Conservation (phyloP, 2,888 invertebrate genomes). For the Nudaria mundana region DNA sequence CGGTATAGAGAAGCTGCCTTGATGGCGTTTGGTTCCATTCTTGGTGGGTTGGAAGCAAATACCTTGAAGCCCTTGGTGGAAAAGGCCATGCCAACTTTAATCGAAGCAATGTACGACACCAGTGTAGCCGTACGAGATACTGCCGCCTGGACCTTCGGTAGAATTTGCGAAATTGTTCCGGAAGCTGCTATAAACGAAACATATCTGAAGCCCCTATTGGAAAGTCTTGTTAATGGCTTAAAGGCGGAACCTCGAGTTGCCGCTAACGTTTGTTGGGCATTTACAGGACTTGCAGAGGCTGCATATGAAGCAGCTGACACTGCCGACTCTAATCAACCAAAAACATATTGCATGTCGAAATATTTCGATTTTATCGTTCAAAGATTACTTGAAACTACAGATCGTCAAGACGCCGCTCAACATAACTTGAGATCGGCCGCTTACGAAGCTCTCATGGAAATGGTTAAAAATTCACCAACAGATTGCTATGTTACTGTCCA, state of each 20-base stretch:
- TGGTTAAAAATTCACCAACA: slow-evolving; percentile 98
- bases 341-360: slow-evolving; percentile 95
- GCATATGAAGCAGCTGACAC: slow-evolving; percentile 94
- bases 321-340: slow-evolving; percentile 86
- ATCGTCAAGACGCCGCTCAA: slow-evolving; percentile 95
- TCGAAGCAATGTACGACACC: slow-evolving; percentile 95
- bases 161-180: slow-evolving; percentile 98
- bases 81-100: slow-evolving; percentile 97
- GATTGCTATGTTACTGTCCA: slow-evolving; percentile 99
- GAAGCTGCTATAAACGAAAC: slow-evolving; percentile 95
- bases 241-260: slow-evolving; percentile 98
- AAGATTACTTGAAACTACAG: slow-evolving; percentile 95
- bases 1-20: slow-evolving; percentile 96
- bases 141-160: slow-evolving; percentile 98
- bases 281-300: slow-evolving; percentile 97
- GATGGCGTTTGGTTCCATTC: slow-evolving; percentile 98
- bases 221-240: slow-evolving; percentile 91
- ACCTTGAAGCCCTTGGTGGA: slow-evolving; percentile 96
- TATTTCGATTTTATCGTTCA: slow-evolving; percentile 97
- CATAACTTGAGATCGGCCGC: slow-evolving; percentile 98
- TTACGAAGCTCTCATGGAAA: slow-evolving; percentile 99
- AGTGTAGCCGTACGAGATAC: slow-evolving; percentile 98
- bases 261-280: slow-evolving; percentile 99
- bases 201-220: slow-evolving; percentile 90
- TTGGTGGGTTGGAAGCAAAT: slow-evolving; percentile 93